Percentiles rank a stretch among this genome's conserved stretches.
These are phyloP conservation scores for Hypsopygia costalis DNA, from an alignment of 2,888 invertebrate genomes.

Conservation along the genomic window DNA sequence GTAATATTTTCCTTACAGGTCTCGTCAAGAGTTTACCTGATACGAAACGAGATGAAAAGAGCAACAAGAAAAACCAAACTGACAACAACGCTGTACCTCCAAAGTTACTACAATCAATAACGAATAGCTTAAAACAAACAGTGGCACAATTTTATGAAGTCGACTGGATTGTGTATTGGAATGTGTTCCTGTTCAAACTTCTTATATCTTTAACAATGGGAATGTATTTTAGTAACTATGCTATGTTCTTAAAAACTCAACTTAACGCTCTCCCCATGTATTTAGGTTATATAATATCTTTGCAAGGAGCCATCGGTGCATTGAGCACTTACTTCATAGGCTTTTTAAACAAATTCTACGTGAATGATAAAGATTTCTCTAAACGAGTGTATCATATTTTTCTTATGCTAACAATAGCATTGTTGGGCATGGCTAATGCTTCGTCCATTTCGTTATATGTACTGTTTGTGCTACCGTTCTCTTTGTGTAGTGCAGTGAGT, in stretches of 20 bases:
- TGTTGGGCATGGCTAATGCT: slow-evolving; percentile 56
- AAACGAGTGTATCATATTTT: slow-evolving; percentile 66
- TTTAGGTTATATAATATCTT: slow-evolving; percentile 77
- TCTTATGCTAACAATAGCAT: slow-evolving; percentile 50
- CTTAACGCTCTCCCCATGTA: slow-evolving; percentile 63
- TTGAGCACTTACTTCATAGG: slow-evolving; percentile 62
- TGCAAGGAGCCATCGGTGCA: slow-evolving; percentile 66
- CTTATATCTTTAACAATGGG: slow-evolving; percentile 67
- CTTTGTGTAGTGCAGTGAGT: slow-evolving; percentile 60
- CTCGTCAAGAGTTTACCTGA: slow-evolving; percentile 33
- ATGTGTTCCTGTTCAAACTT: slow-evolving; percentile 71
- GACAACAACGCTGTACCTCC: slow-evolving; percentile 16
- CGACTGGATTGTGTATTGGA: slow-evolving; percentile 74
- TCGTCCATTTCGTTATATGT: slow-evolving; percentile 53
- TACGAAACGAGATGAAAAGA: slow-evolving; percentile 17
- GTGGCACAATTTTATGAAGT: slow-evolving; percentile 60
- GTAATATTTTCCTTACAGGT: slow-evolving; percentile 34
- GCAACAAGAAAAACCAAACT: slow-evolving; percentile 16
- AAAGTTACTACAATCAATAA: slow-evolving; percentile 28
- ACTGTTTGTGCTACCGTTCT: slow-evolving; percentile 64
- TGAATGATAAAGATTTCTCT: slow-evolving; percentile 50
- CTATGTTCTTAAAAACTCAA: slow-evolving; percentile 60
- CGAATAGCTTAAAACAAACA: slow-evolving; percentile 39
- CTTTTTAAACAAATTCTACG: slow-evolving; percentile 59
- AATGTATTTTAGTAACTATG: slow-evolving; percentile 70